Conservation (phyloP, 2,797 vertebrate species). For the Adrianichthys oophorus region DNA sequence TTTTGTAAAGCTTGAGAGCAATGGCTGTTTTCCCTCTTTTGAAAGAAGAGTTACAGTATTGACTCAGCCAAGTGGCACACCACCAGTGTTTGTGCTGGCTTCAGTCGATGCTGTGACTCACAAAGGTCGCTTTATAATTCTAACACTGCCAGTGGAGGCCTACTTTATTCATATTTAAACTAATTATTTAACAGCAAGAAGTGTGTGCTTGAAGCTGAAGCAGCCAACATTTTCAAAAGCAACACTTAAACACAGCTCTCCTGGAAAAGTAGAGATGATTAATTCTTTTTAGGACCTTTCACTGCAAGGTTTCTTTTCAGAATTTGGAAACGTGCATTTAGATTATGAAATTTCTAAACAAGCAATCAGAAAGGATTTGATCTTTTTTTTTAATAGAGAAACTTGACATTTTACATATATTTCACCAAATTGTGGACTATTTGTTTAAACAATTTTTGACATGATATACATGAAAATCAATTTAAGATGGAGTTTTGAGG, state of each 20-base stretch:
- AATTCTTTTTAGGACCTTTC: slow-evolving; percentile 7
- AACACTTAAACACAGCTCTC: slow-evolving; percentile 7
- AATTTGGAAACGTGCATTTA: too few relatives aligned
- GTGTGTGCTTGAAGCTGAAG: slow-evolving; percentile 27
- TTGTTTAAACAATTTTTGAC: too few relatives aligned
- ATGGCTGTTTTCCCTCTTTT: slow-evolving; percentile 56
- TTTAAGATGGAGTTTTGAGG: too few relatives aligned
- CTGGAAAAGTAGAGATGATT: slow-evolving; percentile 1
- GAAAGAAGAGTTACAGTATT: slow-evolving; percentile 40
- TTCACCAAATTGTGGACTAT: too few relatives aligned
- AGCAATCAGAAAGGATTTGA: not conserved
- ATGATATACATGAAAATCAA: too few relatives aligned
- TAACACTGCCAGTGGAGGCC: slow-evolving; percentile 35
- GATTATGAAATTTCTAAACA: not conserved
- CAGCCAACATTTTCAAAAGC: slow-evolving; percentile 14
- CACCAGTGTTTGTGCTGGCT: slow-evolving; percentile 63
- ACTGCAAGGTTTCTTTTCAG: too few relatives aligned
- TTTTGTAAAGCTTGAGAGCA: slow-evolving; percentile 52
- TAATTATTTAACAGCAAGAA: slow-evolving; percentile 50
- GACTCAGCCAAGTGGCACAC: slow-evolving; percentile 59
- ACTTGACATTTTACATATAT: too few relatives aligned
- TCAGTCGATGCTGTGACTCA: slow-evolving; percentile 55
- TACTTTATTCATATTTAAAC: slow-evolving; percentile 45
- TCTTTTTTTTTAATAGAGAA: too few relatives aligned
- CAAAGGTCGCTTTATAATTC: slow-evolving; percentile 57